Evolutionary conservation across 2,113 vertebrate genomes (phyloP), one percentile per base, ranked within the genome.

Genomic region (Gymnobelideus leadbeateri): DNA sequence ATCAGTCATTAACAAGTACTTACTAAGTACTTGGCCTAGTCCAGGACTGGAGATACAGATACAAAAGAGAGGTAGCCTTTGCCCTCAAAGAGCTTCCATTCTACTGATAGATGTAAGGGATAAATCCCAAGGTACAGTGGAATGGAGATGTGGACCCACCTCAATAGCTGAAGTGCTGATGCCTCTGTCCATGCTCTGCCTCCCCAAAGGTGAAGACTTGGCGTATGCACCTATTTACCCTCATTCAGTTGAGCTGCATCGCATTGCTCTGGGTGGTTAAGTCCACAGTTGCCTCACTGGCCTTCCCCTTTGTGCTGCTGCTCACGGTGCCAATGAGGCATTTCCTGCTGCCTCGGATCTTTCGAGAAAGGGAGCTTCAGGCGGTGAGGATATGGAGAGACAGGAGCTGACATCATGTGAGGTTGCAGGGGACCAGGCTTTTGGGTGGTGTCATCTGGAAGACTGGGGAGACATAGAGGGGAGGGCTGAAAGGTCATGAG

Each of bases 191-290:
- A 24, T 21, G 24, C 47, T 90, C 47, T 31, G 89, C 49, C 0
- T n/a, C 94, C n/a, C 91, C 91, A 14, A 98, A 99, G 99, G 99
- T 99, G 97, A 99, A 99, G 98, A 99, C 99, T 1, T 99, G 99
- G 99, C 99, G 99, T 43, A 99, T 99, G 99, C 99, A 99, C 98
- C 98, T 99, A 98, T 99, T 99, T 98, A 99, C 99, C 94, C 98
- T 99, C 97, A 99, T 99, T 97, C 99, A 99, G 98, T 98, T 99
- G 98, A 96, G 98, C 92, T 99, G 99, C 98, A 99, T 99, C 3
- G 98, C 99, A 24, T 98, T 99, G 89, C 99, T 99, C 94, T 99
- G 99, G 99, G 99, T 99, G 94, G 99, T 99, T 96, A 99, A 99
- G 98, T 99, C 99, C 51, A 99, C 99, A 0, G 99, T 98, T 49